A percentile compares a stretch with the other conserved stretches of the same genome.
phyloP scores from a whole-genome alignment of 2,113 vertebrate species.

The Heterotis niloticus region DNA sequence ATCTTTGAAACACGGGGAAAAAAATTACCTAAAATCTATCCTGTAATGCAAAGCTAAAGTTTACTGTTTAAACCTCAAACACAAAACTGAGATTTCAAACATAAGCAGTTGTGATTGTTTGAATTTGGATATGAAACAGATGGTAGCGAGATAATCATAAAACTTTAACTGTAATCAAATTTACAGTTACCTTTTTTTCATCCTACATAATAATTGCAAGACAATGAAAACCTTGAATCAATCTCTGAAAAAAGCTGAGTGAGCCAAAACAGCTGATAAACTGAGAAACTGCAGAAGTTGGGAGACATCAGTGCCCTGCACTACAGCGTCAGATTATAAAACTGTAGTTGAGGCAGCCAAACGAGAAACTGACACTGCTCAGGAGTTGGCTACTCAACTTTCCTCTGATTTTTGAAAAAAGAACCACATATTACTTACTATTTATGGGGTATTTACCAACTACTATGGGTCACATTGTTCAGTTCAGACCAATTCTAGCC shows the following conservation, averaged over 20 bases:
- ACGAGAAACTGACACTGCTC: constrained; percentile 42
- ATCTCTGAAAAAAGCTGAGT: constrained; percentile 1
- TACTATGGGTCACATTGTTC: constrained; percentile 76
- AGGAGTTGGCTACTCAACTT: neutral
- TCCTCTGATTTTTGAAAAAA: neutral
- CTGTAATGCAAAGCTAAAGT: no score
- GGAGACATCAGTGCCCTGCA: constrained; percentile 19
- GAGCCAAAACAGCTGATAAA: constrained; percentile 29
- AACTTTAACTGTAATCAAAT: no score
- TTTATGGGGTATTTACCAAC: constrained; percentile 71
- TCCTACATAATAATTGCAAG: no score
- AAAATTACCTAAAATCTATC: no score
- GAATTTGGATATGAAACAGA: no score
- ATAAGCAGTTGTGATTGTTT: no score
- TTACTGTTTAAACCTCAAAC: no score
- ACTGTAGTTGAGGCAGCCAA: constrained; percentile 35
- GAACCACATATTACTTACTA: constrained; percentile 2
- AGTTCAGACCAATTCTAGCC: constrained; percentile 69
- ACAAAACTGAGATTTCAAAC: no score
- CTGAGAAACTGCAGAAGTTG: constrained; percentile 32
- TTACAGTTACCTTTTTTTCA: no score
- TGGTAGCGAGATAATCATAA: no score
- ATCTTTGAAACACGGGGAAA: no score
- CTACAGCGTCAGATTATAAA: neutral
- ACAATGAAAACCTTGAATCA: no score